These are phyloP conservation scores for Agonopterix arenella DNA, from an alignment of 2,888 invertebrate species.

Conservation along the genomic window DNA sequence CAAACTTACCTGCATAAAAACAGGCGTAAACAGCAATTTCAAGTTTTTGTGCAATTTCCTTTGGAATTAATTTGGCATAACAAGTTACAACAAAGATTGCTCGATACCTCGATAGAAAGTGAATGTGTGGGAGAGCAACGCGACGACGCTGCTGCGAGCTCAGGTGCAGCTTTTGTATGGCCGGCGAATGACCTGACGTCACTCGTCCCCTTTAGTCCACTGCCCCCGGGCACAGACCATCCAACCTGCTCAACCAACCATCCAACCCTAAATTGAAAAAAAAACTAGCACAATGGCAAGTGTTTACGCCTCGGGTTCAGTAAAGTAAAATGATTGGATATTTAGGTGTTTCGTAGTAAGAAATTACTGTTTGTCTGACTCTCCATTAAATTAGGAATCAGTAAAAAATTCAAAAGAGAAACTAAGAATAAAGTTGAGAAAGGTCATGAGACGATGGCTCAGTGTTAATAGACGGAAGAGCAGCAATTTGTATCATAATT, in stretches of 20 bases:
- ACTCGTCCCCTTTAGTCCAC: background rate
- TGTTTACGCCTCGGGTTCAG: no score
- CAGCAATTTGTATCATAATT: slow-evolving; percentile 43
- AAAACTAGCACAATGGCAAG: no score
- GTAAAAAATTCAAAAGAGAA: no score
- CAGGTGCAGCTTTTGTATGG: slow-evolving; percentile 10
- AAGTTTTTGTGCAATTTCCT: slow-evolving; percentile 7
- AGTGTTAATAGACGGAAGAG: slow-evolving; percentile 36
- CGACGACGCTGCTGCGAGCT: slow-evolving; percentile 8
- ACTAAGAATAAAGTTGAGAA: background rate
- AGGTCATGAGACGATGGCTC: slow-evolving; percentile 6
- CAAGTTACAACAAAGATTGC: slow-evolving; percentile 33
- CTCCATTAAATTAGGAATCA: no score
- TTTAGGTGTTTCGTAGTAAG: no score
- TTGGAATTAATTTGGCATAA: slow-evolving; percentile 23
- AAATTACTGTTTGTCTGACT: no score
- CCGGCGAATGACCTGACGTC: slow-evolving; percentile 2
- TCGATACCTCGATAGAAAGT: slow-evolving; percentile 41
- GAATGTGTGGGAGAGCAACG: slow-evolving; percentile 43
- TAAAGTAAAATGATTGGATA: no score
- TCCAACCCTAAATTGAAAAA: no score
- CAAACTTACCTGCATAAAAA: no score
- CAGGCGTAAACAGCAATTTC: no score
- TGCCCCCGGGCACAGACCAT: background rate
- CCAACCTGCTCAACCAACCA: background rate